phyloP scores from a whole-genome alignment of 1,140 invertebrate species.

The Drosophila punjabiensis region DNA sequence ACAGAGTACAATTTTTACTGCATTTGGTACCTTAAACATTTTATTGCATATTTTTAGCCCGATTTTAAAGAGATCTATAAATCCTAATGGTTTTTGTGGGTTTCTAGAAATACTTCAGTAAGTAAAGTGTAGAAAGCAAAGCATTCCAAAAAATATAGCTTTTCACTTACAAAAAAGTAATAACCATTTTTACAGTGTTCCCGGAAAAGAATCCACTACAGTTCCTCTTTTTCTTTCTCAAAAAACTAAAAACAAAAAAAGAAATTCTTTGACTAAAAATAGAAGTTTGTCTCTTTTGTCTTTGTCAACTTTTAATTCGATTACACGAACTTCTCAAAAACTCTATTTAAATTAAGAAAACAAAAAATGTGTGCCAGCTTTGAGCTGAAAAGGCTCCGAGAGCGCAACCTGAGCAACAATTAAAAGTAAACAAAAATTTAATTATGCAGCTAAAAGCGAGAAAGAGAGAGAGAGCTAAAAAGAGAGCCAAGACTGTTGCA shows the following conservation, averaged over 20 bases:
- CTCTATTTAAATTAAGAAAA: conserved; percentile 41
- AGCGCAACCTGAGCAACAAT: conserved; percentile 67
- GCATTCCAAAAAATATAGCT: no score
- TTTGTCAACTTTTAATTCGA: conserved; percentile 45
- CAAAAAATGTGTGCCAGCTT: conserved; percentile 27
- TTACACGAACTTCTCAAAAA: conserved; percentile 21
- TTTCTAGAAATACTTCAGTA: neutral
- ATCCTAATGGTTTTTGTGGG: no score
- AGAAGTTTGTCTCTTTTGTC: conserved; percentile 13
- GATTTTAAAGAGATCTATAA: no score
- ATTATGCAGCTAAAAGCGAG: conserved; percentile 74
- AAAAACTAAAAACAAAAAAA: neutral
- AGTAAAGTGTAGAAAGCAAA: no score
- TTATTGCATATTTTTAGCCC: no score
- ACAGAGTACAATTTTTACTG: no score
- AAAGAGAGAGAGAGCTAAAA: conserved; percentile 4
- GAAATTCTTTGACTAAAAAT: conserved; percentile 11
- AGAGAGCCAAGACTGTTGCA: conserved; percentile 45
- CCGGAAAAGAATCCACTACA: neutral
- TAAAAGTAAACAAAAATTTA: conserved; percentile 85
- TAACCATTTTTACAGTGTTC: neutral
- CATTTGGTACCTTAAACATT: no score
- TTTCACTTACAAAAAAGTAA: conserved; percentile 1
- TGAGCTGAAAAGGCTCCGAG: neutral
- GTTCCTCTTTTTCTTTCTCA: neutral